Conservation (phyloP, 2,888 invertebrate species). For the Heteropelma amictum region DNA sequence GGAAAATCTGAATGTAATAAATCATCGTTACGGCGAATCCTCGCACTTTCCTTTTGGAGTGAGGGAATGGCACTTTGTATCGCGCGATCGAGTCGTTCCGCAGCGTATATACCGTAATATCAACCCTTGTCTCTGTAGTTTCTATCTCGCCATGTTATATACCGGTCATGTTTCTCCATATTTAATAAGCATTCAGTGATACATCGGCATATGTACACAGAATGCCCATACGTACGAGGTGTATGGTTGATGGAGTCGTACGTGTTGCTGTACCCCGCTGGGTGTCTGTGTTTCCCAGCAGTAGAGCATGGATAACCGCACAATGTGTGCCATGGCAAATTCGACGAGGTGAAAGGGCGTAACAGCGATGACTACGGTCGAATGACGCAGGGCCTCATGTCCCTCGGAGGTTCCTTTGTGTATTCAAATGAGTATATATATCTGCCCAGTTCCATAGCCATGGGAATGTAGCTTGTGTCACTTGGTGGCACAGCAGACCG, state of each 20-base stretch:
- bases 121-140: slow-evolving; percentile 15
- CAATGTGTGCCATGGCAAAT: too few species aligned
- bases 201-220: background rate
- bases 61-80: slow-evolving; percentile 1
- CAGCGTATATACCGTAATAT: slow-evolving; percentile 22
- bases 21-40: too few species aligned
- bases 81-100: slow-evolving; percentile 1
- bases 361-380: too few species aligned
- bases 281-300: background rate
- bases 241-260: slow-evolving; percentile 12
- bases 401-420: background rate
- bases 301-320: slow-evolving; percentile 7
- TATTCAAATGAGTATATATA: background rate
- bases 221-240: background rate
- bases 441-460: background rate
- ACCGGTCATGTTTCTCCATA: slow-evolving; percentile 38
- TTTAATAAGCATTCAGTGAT: slow-evolving; percentile 51
- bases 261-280: slow-evolving; percentile 2
- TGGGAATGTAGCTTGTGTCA: slow-evolving; percentile 14
- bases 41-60: too few species aligned
- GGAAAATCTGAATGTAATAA: too few species aligned
- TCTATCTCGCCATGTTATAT: slow-evolving; percentile 15
- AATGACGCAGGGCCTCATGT: too few species aligned
- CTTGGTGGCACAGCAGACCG: slow-evolving; percentile 4
- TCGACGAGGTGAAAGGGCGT: too few species aligned